Base-by-base conservation (phyloP, 2,113 vertebrate species). In the Ranitomeya variabilis region DNA sequence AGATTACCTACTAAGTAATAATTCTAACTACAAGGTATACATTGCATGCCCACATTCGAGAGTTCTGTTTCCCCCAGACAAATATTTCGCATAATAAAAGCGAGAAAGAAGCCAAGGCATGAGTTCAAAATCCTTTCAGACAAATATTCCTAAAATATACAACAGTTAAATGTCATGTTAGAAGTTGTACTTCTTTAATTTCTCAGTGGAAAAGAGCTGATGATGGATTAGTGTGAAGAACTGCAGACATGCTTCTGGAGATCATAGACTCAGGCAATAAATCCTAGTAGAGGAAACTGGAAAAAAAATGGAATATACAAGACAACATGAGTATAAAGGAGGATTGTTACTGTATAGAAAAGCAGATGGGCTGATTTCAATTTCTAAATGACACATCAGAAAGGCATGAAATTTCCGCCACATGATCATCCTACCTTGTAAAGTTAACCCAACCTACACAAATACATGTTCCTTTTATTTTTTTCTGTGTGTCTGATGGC, bases 291-390 rank as follows among this genome's bases (percentile, higher is more conserved):
- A 71, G 78, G 54, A 82, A 81, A 60, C 16, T 57, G 18, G 51
- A 19, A 12, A 71, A 59, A 66, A 80, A 81, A 81, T 82, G 79
- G 66, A 87, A 87, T 51, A 82, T 81, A 87, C 54, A 77, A 86
- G 83, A 85, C 23, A 86, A 55, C n/a, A 87, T 16, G 64, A 66
- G 37, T 15, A 15, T 76, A 64, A 71, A 69, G 60, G 71, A 62
- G 37, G 21, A 66, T 66, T 86, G 59, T 80, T 86, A 86, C 57
- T 64, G 57, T 87, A 87, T 67, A 64, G 57, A 87, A 67, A 79
- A 87, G 76, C 74, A 87, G 76, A 87, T 80, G 74, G 85, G 85
- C 59, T 80, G 37, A 80, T 87, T 79, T 45, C 74, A 79, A 86
- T 16, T 13, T 76, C 45, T 26, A 55, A 71, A 19, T 14, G n/a